Evolutionary conservation across 2,888 invertebrate genomes (phyloP), one percentile per base, ranked within the genome.

Genomic region (Sphinx pinastri): DNA sequence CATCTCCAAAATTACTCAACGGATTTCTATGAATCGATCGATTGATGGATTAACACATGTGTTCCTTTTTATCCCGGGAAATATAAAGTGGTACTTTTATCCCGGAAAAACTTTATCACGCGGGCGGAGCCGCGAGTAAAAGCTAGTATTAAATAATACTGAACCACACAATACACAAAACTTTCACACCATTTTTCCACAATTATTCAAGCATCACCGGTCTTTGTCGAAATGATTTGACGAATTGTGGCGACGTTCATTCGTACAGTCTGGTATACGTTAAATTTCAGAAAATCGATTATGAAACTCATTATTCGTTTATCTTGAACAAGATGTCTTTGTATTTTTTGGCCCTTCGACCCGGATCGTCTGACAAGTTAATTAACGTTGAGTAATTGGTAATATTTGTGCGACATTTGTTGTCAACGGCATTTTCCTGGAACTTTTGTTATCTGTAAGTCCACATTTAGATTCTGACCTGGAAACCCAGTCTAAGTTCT

Each of bases 221-320:
- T 31, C 55, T 52, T 60, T 68, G 57, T 69, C 14, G 47, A 69
- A 54, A 63, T 63, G 60, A 69, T 69, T 69, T 69, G 69, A 54
- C 69, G 63, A 69, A 69, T 69, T 69, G 63, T 63, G 63, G 63
- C 49, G 13, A 63, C 47, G 19, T 13, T 45, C 16, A 12, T 49
- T 63, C 47, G 16, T 63, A 63, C 47, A 63, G 63, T 49, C 63
- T 63, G 63, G 47, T 19, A 49, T 47, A 47, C 63, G 63, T 63
- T 63, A 47, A 60, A 60, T 47, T 63, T 63, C 19, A 47, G 49
- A 63, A 47, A 63, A 63, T 49, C 49, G 63, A 63, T 49, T 63
- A 25, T 63, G 63, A 63, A 63, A 25, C 47, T 63, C 63, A 63
- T 49, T 63, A 63, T 49, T 63, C 63, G 47, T 63, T 63, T 63